Percentiles rank a stretch among this genome's conserved stretches.
Conservation (phyloP, 1,140 invertebrate species). For the Idris sp. region DNA sequence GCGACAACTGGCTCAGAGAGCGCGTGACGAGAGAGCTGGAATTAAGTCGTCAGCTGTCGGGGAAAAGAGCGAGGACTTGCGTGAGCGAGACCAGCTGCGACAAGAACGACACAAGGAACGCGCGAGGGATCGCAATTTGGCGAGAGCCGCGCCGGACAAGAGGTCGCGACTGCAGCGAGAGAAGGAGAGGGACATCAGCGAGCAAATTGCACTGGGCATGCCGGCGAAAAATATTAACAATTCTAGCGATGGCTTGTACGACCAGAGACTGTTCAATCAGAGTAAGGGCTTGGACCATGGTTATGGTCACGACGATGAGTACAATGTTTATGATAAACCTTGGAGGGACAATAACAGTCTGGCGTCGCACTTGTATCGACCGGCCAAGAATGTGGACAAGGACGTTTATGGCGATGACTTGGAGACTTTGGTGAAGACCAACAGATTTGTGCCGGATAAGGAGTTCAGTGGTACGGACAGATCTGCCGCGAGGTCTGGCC, state of each 20-base stretch:
- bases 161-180: conserved; percentile 92
- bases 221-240: conserved; percentile 88
- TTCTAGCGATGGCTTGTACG: conserved; percentile 92
- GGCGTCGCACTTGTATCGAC: conserved; percentile 94
- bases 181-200: conserved; percentile 97
- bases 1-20: conserved; percentile 94
- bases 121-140: conserved; percentile 94
- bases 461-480: conserved; percentile 95
- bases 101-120: conserved; percentile 94
- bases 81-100: conserved; percentile 93
- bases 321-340: conserved; percentile 98
- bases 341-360: conserved; percentile 91
- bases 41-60: conserved; percentile 79
- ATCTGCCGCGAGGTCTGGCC: conserved; percentile 86
- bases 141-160: conserved; percentile 96
- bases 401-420: conserved; percentile 94
- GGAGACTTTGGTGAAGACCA: conserved; percentile 91
- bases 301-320: conserved; percentile 98
- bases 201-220: conserved; percentile 98
- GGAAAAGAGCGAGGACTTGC: conserved; percentile 85
- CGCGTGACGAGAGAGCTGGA: conserved; percentile 95
- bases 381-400: conserved; percentile 91
- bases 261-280: conserved; percentile 97
- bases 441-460: conserved; percentile 95
- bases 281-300: conserved; percentile 97